Base-by-base conservation (phyloP, 1,140 invertebrate genomes). In the Callitettix versicolor region DNA sequence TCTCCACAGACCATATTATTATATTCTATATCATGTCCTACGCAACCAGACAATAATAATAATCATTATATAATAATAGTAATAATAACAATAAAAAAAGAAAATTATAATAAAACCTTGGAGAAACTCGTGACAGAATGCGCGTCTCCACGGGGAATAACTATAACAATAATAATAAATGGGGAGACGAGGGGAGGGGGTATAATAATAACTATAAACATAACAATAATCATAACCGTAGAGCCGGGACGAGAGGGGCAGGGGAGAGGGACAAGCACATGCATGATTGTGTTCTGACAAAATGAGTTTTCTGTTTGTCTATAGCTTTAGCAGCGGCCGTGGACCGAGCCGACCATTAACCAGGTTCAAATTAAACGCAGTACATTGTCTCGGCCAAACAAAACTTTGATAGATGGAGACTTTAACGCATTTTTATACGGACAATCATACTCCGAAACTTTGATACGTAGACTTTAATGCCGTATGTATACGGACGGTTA, bases 81-180 rank as follows among this genome's bases (percentile, higher is more conserved):
- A 3, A 40, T 40, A 14, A 14, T 40, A 42, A 42, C 21, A 34
- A 53, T 40, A 53, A 53, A 26, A 21, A 30, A 30, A 30, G 26
- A 30, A 30, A 30, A 30, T 30, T 30, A 30, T 30, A 30, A 30
- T 30, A 30, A 53, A 42, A 20, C 14, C 17, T 24, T 38, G 40
- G 3, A 40, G 49, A 33, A 41, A 38, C 34, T 41, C 43, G 51
- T 48, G 57, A 58, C 52, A 53, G 38, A 52, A 48, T 50, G 30
- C 38, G 34, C 11, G 24, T 20, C 22, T 49, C 48, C 50, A 36
- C 50, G 40, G 50, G 50, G 50, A 18, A 53, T 53, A 53, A 53
- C 50, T 55, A 59, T 59, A 59, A 59, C 57, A 59, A 59, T 59
- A 59, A 59, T 51, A 55, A 59, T 55, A 55, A 54, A 50, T 53